Evolutionary conservation across 2,113 vertebrate genomes (phyloP).

Genomic region (Centropus unirufus): DNA sequence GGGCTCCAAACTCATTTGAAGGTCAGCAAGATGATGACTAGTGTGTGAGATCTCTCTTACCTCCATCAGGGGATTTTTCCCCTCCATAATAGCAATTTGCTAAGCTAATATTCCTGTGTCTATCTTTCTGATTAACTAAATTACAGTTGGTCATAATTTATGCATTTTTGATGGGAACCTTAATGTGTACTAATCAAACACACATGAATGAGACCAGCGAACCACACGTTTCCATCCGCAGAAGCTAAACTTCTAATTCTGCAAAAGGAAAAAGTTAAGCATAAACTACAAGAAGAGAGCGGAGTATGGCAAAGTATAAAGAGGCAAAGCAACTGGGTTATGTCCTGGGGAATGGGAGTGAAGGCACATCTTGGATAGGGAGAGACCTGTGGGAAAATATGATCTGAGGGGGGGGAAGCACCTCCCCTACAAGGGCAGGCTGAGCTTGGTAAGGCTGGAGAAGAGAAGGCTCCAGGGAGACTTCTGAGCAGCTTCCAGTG

Average conservation of each 20-base stretch:
- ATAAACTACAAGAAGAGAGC: accelerated
- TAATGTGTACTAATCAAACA: background rate
- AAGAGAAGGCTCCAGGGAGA: too few relatives aligned
- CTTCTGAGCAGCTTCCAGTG: too few relatives aligned
- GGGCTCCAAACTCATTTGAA: background rate
- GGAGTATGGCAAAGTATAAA: background rate
- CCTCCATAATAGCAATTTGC: background rate
- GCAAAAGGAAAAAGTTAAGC: background rate
- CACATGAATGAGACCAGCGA: background rate
- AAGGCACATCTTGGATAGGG: accelerated
- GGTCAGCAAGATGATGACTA: background rate
- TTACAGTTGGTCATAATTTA: background rate
- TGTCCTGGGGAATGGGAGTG: accelerated
- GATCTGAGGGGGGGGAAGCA: background rate
- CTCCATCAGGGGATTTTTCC: background rate
- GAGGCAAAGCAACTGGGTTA: accelerated
- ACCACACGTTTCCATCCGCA: background rate
- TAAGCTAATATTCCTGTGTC: background rate
- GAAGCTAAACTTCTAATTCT: background rate
- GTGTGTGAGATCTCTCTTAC: background rate
- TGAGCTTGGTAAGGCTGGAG: too few relatives aligned
- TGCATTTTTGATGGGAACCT: background rate
- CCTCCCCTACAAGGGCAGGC: too few relatives aligned
- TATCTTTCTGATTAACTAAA: background rate
- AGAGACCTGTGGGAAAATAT: background rate